These are phyloP conservation scores for Popillia japonica DNA, from an alignment of 1,140 invertebrate genomes.

Conservation along the genomic window DNA sequence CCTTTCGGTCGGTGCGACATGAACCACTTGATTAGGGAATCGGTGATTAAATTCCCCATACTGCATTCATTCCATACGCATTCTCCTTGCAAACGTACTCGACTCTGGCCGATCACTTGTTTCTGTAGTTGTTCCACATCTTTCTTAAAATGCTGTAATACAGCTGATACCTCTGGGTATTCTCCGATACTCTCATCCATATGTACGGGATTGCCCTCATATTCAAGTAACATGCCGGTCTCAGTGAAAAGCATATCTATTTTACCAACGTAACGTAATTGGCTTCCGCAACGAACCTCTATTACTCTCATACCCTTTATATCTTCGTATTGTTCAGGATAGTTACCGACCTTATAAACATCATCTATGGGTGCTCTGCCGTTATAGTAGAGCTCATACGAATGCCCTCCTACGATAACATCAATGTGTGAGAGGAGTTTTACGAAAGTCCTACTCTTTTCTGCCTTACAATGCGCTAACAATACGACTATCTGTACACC, in stretches of 20 bases:
- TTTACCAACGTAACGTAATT: neutral
- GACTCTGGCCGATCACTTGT: neutral
- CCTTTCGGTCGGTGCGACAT: too few species aligned
- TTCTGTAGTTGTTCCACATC: neutral
- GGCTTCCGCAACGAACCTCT: neutral
- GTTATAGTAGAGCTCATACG: neutral
- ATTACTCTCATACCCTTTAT: neutral
- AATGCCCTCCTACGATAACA: neutral
- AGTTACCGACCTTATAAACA: neutral
- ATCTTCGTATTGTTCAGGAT: neutral
- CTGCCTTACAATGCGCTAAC: neutral
- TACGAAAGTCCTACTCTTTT: neutral
- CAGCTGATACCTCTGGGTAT: neutral
- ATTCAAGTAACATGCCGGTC: neutral
- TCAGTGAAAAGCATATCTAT: neutral
- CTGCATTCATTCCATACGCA: neutral
- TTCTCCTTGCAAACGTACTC: neutral
- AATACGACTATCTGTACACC: neutral
- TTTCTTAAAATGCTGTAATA: neutral
- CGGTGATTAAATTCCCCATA: neutral
- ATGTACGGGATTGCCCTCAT: neutral
- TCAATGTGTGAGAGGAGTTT: neutral
- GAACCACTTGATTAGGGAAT: neutral
- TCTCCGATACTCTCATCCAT: neutral
- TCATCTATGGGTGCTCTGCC: neutral